phyloP scores from a whole-genome alignment of 2,797 vertebrate genomes.

The Microctenopoma lineatum region DNA sequence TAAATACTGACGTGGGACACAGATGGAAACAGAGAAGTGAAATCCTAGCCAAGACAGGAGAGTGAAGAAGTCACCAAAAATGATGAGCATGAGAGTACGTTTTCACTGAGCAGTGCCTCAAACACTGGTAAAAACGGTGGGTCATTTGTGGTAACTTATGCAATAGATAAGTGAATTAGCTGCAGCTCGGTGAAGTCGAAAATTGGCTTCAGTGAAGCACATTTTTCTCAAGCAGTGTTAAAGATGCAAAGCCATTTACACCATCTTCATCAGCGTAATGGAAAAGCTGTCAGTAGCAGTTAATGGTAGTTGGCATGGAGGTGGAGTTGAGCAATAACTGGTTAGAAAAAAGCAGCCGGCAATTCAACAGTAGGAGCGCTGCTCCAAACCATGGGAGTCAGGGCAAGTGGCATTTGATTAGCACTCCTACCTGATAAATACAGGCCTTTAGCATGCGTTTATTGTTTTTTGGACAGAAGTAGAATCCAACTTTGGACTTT shows the following conservation, averaged over 20 bases:
- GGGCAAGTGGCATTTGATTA: slow-evolving; percentile 8
- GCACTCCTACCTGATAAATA: slow-evolving; percentile 27
- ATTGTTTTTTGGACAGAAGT: neutral
- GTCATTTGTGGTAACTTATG: slow-evolving; percentile 62
- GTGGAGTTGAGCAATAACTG: slow-evolving; percentile 18
- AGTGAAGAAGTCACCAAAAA: slow-evolving; percentile 57
- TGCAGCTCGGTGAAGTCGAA: slow-evolving; percentile 19
- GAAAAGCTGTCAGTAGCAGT: slow-evolving; percentile 41
- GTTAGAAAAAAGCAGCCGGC: slow-evolving; percentile 22
- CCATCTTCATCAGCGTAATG: slow-evolving; percentile 17
- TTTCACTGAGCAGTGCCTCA: neutral
- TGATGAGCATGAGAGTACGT: slow-evolving; percentile 2
- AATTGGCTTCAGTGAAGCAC: slow-evolving; percentile 3
- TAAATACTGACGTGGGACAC: neutral
- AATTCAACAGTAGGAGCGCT: slow-evolving; percentile 33
- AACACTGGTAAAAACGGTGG: neutral
- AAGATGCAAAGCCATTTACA: slow-evolving; percentile 27
- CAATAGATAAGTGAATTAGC: slow-evolving; percentile 29
- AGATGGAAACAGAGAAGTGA: neutral
- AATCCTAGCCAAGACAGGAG: slow-evolving; percentile 14
- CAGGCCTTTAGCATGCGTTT: slow-evolving; percentile 31
- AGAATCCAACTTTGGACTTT: slow-evolving; percentile 30
- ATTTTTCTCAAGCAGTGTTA: slow-evolving; percentile 12
- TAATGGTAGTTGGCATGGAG: slow-evolving; percentile 31
- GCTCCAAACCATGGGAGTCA: slow-evolving; percentile 28